Base-by-base conservation (phyloP, 2,888 invertebrate species). In the Bedellia somnulentella region DNA sequence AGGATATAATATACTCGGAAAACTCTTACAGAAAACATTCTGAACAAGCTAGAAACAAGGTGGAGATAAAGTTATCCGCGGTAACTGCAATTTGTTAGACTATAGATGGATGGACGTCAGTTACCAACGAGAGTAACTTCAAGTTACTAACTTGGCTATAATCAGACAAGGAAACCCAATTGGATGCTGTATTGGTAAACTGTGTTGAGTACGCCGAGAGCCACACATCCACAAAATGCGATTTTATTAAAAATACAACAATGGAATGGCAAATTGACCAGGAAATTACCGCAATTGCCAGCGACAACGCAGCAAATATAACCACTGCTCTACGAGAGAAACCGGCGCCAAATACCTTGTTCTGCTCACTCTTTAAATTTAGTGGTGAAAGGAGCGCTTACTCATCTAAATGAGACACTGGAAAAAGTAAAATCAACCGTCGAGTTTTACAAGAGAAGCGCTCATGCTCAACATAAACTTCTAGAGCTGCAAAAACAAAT, bases 1-100 rank as follows among this genome's bases (percentile, higher is more conserved):
- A 27, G 17, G 11, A 16, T 27, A 27, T 12, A 27, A 17, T 2
- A 16, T 5, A 11, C 27, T n/a, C 16, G 27, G 18, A 27, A 27
- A 27, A 27, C 27, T 6, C 18, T 27, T 11, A 17, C 27, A 3
- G 18, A 16, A 17, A 27, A 16, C 18, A 11, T 27, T 17, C n/a
- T 27, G 17, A 11, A 5, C 9, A 27, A 18, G 8, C 18, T n/a
- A 16, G 5, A 10, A 17, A 16, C 66, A 63, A 61, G 25, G 10
- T 18, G n/a, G n/a, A 18, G 8, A 18, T 6, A 18, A 18, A 18
- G 8, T 18, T 18, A 18, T 8, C 5, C 5, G 18, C 18, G 5
- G 18, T 18, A 18, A 18, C 18, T 5, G 18, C 18, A 18, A 6
- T 18, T 5, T 18, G 5, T 6, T 10, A n/a, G 21, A 21, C n/a